Evolutionary conservation across 2,113 vertebrate genomes (phyloP).

Genomic region (Connochaetes taurinus): DNA sequence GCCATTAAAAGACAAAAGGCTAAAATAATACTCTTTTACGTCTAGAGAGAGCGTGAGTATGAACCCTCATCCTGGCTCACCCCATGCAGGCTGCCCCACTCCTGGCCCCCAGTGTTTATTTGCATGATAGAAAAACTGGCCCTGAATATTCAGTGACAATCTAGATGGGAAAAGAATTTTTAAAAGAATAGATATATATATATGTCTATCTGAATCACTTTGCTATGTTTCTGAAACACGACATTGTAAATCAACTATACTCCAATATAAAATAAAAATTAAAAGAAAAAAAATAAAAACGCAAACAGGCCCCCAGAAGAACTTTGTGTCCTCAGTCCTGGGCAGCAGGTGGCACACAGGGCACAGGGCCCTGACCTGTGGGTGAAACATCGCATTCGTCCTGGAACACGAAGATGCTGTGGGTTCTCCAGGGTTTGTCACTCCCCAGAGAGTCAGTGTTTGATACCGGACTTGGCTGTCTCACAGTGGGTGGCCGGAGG

Average conservation of each 20-base stretch:
- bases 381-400: not conserved
- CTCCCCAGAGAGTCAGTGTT: not conserved
- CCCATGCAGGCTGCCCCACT: rapidly evolving
- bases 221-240: not conserved
- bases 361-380: not conserved
- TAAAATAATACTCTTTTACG: not conserved
- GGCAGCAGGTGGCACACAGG: not conserved
- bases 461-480: not conserved
- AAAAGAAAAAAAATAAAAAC: not conserved
- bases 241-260: not conserved
- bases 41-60: not conserved
- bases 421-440: not conserved
- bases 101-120: not conserved
- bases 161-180: not conserved
- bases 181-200: not conserved
- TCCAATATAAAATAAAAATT: not conserved
- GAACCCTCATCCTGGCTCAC: not conserved
- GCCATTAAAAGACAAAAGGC: not conserved
- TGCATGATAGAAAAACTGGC: not conserved
- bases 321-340: not conserved
- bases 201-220: not conserved
- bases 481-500: not conserved
- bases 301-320: not conserved
- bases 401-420: not conserved
- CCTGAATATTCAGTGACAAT: not conserved